Base-by-base conservation (phyloP, 2,797 vertebrate species). In the Sibirionetta formosa region DNA sequence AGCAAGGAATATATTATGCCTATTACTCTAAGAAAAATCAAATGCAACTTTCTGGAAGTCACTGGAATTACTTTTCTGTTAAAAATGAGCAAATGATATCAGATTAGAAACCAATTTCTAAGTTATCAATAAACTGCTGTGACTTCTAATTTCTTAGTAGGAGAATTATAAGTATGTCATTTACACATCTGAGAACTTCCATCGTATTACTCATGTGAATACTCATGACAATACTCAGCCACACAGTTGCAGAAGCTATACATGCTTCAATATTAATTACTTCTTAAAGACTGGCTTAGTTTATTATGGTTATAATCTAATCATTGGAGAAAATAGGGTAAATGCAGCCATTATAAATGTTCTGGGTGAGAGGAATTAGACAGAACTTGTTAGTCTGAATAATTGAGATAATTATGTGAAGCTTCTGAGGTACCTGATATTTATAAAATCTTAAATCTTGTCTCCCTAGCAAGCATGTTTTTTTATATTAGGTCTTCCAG, bases 391-490 rank as follows among this genome's bases (percentile, higher is more conserved):
- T 88, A 60, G n/a, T 88, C 70, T 6, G 7, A 82, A 69, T 71
- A 36, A 60, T 70, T 82, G 23, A 92, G 26, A 6, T 86, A 80
- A 90, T 91, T 88, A 88, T 2, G 3, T 77, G 64, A 63, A 14
- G 38, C 20, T 88, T 94, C 33, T 84, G 44, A 86, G 60, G n/a
- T 46, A 79, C 5, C 1, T 63, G 46, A 53, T 40, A 7, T 60
- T 94, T 95, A 64, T 77, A 76, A 94, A 72, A 81, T 82, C 88
- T 93, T 86, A 76, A 76, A 85, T 86, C 53, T 83, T 85, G 8
- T 69, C 11, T 63, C 33, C 16, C 65, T 69, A 77, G n/a, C 46
- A 94, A 94, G 10, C 10, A 14, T 8, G 1, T 35, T 71, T 93
- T 94, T 88, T 95, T 29, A 56, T 90, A 90, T 88, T 58, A 64